Evolutionary conservation across 2,113 vertebrate species (phyloP), one percentile per base, ranked within the genome.

Genomic region (Dermatemys mawii): DNA sequence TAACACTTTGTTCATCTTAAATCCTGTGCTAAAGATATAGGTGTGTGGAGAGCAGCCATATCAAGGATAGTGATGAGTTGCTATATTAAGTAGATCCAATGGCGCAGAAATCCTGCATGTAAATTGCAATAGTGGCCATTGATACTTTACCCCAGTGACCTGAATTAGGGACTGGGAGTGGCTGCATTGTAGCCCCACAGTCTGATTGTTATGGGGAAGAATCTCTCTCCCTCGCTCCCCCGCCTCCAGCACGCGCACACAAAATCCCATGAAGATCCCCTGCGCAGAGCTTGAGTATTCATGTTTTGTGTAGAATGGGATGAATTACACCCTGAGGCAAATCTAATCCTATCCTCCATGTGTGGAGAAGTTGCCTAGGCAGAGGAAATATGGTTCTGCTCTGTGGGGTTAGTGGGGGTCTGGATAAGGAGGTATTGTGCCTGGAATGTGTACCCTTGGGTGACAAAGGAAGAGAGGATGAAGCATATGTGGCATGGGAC

Each of bases 51-150:
- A 48, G 19, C 11, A 26, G 44, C 32, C 1, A 0, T 50, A 41
- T 22, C 27, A 26, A 51, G 29, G 60, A 21, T 50, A 26, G 38
- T 84, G 24, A 46, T 88, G 46, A 46, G 13, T 76, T 22, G 16
- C 63, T 21, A 5, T 41, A 38, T 22, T 41, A 41, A 73, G 67
- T 22, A 41, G 7, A 10, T 73, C 38, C 19, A 41, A 26, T 6
- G 16, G 57, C 49, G 48, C 6, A 9, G 26, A 75, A 79, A 54
- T 82, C 51, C 83, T 21, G 27, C 75, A 4, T n/a, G 1, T 41
- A 1, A 12, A 26, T 44, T 51, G 91, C 2, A 27, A 1, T 1
- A 26, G n/a, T 11, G 11, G 35, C 75, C n/a, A 0, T 0, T 84
- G 84, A 44, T 44, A 35, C 54, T 57, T 49, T 3, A 0, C 5